phyloP scores from a whole-genome alignment of 2,888 invertebrate genomes.

The Plebejus anna region DNA sequence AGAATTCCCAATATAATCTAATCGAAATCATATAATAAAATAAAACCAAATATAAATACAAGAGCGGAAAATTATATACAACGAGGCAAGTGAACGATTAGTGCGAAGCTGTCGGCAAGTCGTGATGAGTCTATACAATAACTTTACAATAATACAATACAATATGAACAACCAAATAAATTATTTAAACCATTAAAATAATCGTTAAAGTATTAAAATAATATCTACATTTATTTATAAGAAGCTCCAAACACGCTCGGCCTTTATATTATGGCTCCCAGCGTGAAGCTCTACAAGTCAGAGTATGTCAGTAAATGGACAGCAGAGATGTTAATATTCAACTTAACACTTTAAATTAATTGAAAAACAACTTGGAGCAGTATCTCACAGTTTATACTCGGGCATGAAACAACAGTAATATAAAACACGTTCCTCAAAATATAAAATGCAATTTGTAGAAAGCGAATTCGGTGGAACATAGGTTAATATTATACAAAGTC shows the following conservation, averaged over 20 bases:
- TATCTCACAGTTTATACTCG: background rate
- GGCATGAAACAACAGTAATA: background rate
- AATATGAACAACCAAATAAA: slow-evolving; percentile 29
- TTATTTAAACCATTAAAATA: slow-evolving; percentile 23
- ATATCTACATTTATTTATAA: slow-evolving; percentile 22
- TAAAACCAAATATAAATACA: slow-evolving; percentile 16
- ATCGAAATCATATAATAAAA: background rate
- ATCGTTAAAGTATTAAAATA: slow-evolving; percentile 4
- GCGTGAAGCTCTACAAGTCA: background rate
- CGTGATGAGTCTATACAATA: background rate
- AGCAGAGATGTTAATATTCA: background rate
- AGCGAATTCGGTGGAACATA: slow-evolving; percentile 19
- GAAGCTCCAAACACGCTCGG: background rate
- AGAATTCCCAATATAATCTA: background rate
- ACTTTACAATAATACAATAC: slow-evolving; percentile 19
- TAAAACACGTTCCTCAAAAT: slow-evolving; percentile 6
- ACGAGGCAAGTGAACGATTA: slow-evolving; percentile 24
- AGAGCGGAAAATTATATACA: slow-evolving; percentile 19
- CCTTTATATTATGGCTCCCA: background rate
- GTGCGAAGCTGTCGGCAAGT: slow-evolving; percentile 25
- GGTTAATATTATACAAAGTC: slow-evolving; percentile 12
- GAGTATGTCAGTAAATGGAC: background rate
- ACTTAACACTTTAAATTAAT: background rate
- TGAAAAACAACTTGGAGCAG: background rate
- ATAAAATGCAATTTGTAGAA: slow-evolving; percentile 26